Evolutionary conservation across 2,888 invertebrate species (phyloP).

Genomic region (Dysmachus trigonus): DNA sequence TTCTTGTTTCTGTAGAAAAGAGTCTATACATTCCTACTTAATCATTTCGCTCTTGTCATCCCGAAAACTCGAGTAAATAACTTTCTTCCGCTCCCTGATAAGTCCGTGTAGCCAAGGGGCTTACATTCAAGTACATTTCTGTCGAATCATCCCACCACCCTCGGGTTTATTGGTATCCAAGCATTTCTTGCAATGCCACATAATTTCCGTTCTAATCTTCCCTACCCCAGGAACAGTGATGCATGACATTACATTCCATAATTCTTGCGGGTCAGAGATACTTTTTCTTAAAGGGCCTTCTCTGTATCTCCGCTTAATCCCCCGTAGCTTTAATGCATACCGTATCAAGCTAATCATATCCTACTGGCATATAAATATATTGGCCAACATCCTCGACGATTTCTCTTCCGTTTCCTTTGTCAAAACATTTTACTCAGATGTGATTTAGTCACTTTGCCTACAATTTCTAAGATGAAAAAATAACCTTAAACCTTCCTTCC

Average conservation of each 20-base stretch:
- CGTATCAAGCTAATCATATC: background rate
- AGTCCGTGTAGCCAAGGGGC: background rate
- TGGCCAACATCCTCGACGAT: background rate
- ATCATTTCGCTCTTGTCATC: background rate
- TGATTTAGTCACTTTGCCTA: background rate
- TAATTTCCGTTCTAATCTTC: background rate
- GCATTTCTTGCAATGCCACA: background rate
- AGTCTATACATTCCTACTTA: background rate
- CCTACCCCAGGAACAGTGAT: background rate
- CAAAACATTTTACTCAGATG: background rate
- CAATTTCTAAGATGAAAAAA: background rate
- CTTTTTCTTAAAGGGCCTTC: background rate
- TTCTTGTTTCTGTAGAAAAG: background rate
- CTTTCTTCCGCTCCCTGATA: background rate
- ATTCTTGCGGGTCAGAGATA: background rate
- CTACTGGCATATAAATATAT: background rate
- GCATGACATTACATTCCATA: background rate
- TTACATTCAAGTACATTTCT: background rate
- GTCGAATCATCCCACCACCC: background rate
- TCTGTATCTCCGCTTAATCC: background rate
- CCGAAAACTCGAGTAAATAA: background rate
- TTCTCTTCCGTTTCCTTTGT: background rate
- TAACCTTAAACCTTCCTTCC: background rate
- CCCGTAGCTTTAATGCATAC: background rate
- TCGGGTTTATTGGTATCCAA: background rate